A percentile compares a stretch with the other conserved stretches of the same genome.
phyloP scores from a whole-genome alignment of 1,140 invertebrate species.

The Platorchestia sp. region DNA sequence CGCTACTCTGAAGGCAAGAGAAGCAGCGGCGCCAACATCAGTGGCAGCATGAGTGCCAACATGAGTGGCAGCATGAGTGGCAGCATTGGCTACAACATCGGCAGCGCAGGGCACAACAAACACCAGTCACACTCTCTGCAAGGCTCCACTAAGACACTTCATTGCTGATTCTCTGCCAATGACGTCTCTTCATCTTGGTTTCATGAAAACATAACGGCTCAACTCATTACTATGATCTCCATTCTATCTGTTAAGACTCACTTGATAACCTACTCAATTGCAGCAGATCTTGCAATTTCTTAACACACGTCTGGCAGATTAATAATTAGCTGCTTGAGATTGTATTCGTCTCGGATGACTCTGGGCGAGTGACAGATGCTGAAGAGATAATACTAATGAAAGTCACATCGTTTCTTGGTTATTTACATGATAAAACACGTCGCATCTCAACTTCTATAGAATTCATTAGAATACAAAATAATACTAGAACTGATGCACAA shows the following conservation, averaged over 20 bases:
- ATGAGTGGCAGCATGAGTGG: constrained; percentile 52
- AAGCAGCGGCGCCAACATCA: constrained; percentile 53
- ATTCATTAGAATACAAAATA: constrained; percentile 48
- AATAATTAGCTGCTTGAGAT: neutral
- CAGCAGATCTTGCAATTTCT: neutral
- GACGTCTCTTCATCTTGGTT: constrained; percentile 45
- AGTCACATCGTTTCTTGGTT: neutral
- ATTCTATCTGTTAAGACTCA: constrained; percentile 43
- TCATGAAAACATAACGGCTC: constrained; percentile 14
- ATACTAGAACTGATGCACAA: constrained; percentile 1
- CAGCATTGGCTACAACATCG: constrained; percentile 51
- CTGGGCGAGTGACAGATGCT: neutral
- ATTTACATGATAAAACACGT: neutral
- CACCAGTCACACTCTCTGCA: constrained; percentile 49
- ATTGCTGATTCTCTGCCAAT: constrained; percentile 57
- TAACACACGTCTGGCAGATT: neutral
- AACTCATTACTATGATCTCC: constrained; percentile 30
- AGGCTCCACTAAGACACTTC: constrained; percentile 58
- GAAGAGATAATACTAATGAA: neutral
- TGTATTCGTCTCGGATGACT: neutral
- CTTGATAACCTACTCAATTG: neutral
- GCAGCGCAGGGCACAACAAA: constrained; percentile 19
- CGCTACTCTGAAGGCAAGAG: constrained; percentile 49
- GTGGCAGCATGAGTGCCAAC: constrained; percentile 49
- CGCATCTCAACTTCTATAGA: constrained; percentile 33